A percentile compares a stretch with the other conserved stretches of the same genome.
Conservation (phyloP, 1,140 invertebrate genomes). For the Macrobrachium nipponense region DNA sequence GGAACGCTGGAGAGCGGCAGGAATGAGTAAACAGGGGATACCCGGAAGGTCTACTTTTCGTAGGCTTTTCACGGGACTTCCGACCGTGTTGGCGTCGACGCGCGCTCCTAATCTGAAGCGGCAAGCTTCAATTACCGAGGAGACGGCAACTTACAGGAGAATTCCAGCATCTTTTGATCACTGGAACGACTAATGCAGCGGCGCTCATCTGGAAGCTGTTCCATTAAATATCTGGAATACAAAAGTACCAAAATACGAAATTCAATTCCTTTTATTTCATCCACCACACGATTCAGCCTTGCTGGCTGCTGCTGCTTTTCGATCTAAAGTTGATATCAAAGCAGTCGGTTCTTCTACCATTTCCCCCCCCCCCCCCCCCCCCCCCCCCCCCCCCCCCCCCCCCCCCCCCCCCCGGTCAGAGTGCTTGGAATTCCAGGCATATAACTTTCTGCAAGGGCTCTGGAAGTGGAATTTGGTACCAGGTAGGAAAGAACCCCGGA, state of each 20-base stretch:
- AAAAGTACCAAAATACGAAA: background rate
- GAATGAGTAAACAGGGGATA: too few relatives aligned
- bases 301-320: background rate
- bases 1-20: too few relatives aligned
- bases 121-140: slow-evolving; percentile 8
- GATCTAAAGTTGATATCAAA: slow-evolving; percentile 34
- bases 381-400: too few relatives aligned
- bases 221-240: slow-evolving; percentile 4
- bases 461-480: slow-evolving; percentile 15
- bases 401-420: too few relatives aligned
- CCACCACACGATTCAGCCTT: background rate
- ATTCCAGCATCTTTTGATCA: slow-evolving; percentile 15
- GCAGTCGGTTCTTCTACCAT: background rate
- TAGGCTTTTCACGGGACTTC: background rate
- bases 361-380: too few relatives aligned
- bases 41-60: background rate
- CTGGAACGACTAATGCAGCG: slow-evolving; percentile 16
- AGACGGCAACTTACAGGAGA: slow-evolving; percentile 18
- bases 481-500: background rate
- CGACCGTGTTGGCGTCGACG: background rate
- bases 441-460: background rate
- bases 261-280: background rate
- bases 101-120: background rate
- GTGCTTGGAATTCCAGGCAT: background rate
- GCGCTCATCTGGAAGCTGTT: background rate